These are phyloP conservation scores for Nomada fabriciana DNA, from an alignment of 2,888 invertebrate genomes.

Conservation along the genomic window DNA sequence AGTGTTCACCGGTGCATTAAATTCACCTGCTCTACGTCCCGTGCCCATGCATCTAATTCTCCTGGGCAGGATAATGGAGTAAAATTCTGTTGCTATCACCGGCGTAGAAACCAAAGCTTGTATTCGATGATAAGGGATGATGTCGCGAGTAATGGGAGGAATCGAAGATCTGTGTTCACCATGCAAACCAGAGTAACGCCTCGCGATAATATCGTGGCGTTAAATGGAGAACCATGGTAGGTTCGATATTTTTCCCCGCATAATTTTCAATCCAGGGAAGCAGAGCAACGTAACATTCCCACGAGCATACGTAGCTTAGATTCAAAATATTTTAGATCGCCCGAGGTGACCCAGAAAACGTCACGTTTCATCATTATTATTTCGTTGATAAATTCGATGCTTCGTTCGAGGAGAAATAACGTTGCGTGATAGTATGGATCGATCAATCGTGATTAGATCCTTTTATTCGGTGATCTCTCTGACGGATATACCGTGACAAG, in stretches of 20 bases:
- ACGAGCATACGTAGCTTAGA: neutral
- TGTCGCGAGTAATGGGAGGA: constrained; percentile 28
- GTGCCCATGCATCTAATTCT: too few species aligned
- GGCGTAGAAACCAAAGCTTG: neutral
- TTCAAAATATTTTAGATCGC: neutral
- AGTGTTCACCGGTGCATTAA: too few species aligned
- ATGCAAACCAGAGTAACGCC: constrained; percentile 28
- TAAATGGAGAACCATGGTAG: constrained; percentile 37
- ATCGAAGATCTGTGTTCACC: constrained; percentile 17
- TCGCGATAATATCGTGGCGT: constrained; percentile 26
- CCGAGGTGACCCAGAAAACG: constrained; percentile 30
- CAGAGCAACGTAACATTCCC: constrained; percentile 11
- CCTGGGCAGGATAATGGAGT: too few species aligned
- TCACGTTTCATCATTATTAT: neutral
- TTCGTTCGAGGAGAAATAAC: neutral
- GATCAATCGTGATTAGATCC: constrained; percentile 30
- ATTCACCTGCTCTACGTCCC: too few species aligned
- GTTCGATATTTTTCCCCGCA: constrained; percentile 18
- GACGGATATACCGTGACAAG: constrained; percentile 59
- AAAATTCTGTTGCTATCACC: too few species aligned
- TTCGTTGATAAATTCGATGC: neutral
- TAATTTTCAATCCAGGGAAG: constrained; percentile 2
- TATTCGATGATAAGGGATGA: constrained; percentile 41
- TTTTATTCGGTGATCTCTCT: constrained; percentile 1
- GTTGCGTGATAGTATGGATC: constrained; percentile 39